A percentile compares a stretch with the other conserved stretches of the same genome.
phyloP scores from a whole-genome alignment of 2,113 vertebrate genomes.

The Colossoma macropomum region DNA sequence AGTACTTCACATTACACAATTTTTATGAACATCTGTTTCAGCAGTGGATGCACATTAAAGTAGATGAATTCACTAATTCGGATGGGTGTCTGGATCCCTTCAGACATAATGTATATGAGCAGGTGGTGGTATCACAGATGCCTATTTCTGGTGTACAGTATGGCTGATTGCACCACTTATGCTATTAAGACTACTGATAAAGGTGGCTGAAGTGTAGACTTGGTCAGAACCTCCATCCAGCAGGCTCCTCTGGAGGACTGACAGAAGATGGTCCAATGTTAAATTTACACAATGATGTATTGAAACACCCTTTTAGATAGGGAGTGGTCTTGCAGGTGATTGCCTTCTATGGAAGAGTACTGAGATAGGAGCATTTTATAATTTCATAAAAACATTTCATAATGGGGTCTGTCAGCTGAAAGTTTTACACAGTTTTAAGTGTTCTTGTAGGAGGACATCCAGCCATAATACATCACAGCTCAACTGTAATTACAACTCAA shows the following conservation, averaged over 20 bases:
- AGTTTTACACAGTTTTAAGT: background rate
- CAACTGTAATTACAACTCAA: background rate
- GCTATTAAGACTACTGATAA: background rate
- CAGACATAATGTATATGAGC: too few species aligned
- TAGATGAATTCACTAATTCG: too few species aligned
- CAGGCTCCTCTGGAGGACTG: background rate
- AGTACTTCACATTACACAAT: too few species aligned
- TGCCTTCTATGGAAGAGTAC: background rate
- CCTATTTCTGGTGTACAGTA: background rate
- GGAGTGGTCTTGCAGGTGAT: background rate
- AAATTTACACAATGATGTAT: background rate
- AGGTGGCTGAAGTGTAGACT: background rate
- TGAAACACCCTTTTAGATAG: background rate
- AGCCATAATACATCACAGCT: background rate
- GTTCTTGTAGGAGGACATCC: background rate
- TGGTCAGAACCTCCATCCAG: too few species aligned
- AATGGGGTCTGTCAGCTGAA: background rate
- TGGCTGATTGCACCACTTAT: background rate
- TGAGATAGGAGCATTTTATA: background rate
- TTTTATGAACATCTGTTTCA: too few species aligned
- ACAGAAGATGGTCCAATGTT: background rate
- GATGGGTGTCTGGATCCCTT: too few species aligned
- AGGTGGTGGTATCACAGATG: too few species aligned
- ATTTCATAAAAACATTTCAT: background rate
- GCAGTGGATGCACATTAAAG: too few species aligned